Conservation (phyloP, 92 coral and sea anemone genomes). For the Hydrozoanthus gracilis region DNA sequence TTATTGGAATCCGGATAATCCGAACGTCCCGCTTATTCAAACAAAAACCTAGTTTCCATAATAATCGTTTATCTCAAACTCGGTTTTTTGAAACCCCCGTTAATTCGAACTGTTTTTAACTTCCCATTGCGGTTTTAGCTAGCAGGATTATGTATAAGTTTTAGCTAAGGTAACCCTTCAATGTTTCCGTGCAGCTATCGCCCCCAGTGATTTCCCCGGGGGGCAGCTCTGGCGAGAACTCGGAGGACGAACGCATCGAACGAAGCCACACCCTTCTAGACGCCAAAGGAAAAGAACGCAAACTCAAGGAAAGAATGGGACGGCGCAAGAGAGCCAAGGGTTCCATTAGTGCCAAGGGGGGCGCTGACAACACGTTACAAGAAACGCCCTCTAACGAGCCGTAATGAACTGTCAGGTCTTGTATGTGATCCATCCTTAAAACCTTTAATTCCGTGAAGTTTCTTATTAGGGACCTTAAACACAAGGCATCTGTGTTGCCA, state of each 20-base stretch:
- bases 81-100: too few relatives aligned
- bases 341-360: conserved; percentile 56
- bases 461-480: too few relatives aligned
- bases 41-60: too few relatives aligned
- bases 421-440: background rate
- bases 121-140: too few relatives aligned
- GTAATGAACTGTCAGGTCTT: background rate
- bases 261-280: conserved; percentile 84
- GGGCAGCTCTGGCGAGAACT: conserved; percentile 72
- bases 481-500: too few relatives aligned
- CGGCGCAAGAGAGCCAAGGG: conserved; percentile 78
- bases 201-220: conserved; percentile 77
- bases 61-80: too few relatives aligned
- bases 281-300: conserved; percentile 89
- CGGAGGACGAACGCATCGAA: conserved; percentile 82
- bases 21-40: too few relatives aligned
- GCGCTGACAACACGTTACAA: conserved; percentile 16
- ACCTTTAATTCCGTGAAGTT: background rate
- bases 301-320: conserved; percentile 95
- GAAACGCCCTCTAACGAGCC: conserved; percentile 6
- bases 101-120: too few relatives aligned
- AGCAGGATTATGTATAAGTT: background rate
- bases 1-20: too few relatives aligned
- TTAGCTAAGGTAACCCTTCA: background rate
- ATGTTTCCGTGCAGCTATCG: conserved; percentile 59